These are phyloP conservation scores for Reticulitermes lucifugus DNA, from an alignment of 2,888 invertebrate species.

Conservation along the genomic window DNA sequence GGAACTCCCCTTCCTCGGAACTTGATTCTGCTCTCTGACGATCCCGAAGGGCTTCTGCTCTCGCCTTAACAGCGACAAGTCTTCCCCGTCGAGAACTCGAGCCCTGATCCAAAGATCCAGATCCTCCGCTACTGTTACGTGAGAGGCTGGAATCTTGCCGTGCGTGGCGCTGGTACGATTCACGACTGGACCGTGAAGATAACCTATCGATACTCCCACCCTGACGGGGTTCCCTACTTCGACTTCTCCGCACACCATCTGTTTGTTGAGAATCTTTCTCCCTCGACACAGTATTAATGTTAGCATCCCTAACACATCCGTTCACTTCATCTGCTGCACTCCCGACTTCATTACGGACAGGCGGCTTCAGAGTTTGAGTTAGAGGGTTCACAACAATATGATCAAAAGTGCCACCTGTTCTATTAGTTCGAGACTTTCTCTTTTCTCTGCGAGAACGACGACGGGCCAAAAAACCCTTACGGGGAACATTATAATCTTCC, in stretches of 20 bases:
- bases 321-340: constrained; percentile 2
- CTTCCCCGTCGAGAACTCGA: constrained; percentile 65
- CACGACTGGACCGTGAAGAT: constrained; percentile 39
- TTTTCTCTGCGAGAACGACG: constrained; percentile 61
- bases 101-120: constrained; percentile 67
- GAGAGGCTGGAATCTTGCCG: constrained; percentile 55
- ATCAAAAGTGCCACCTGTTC: constrained; percentile 72
- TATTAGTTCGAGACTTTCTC: constrained; percentile 67
- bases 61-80: constrained; percentile 73
- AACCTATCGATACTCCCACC: constrained; percentile 45
- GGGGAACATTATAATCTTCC: constrained; percentile 63
- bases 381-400: constrained; percentile 70
- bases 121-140: constrained; percentile 60
- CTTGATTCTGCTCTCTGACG: constrained; percentile 72
- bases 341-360: constrained; percentile 50
- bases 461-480: constrained; percentile 61
- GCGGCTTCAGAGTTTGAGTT: constrained; percentile 41
- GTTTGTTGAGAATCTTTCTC: background rate
- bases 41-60: constrained; percentile 75
- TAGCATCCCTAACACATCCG: constrained; percentile 15
- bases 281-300: background rate
- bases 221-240: constrained; percentile 10
- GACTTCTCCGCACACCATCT: background rate
- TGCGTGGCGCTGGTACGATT: constrained; percentile 11
- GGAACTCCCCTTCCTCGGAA: constrained; percentile 72